Base-by-base conservation (phyloP, 2,888 invertebrate genomes). In the Dyspetes luteomarginatus region DNA sequence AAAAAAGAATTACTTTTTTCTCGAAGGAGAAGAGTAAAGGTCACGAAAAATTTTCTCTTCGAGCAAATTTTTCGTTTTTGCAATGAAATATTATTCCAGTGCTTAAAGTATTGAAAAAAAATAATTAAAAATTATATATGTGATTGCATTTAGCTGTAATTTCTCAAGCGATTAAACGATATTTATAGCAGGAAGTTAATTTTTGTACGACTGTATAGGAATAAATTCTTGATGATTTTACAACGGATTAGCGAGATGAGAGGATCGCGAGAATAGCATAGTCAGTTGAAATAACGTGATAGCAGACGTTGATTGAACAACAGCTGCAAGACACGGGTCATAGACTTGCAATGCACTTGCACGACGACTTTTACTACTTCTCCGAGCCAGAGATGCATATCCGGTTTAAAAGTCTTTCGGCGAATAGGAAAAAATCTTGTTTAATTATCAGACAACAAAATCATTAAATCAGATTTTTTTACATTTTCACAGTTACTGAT, bases 211-310 rank as follows among this genome's bases (percentile, higher is more conserved):
- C 17, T 28, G 60, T 28, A 0, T 17, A 48, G 19, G 15, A 48
- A n/a, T n/a, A 28, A 79, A 62, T 82, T 80, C 56, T 48, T 68
- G 55, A 67, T 78, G 71, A 81, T 65, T 80, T 45, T 80, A 81
- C 77, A 80, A 81, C 69, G 78, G 81, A 85, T 79, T n/a, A n/a
- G n/a, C n/a, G n/a, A 84, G 85, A 55, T 26, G n/a, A 77, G 84
- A 83, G 81, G 81, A 81, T 84, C 84, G n/a, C n/a, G 77, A 85
- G 85, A 86, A 85, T 86, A 86, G 83, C 81, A 72, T 78, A 78
- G 82, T 78, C 85, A 78, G 64, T 73, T 79, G 69, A 62, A 85
- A 85, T 85, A 78, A 82, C 85, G 68, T 67, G 85, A 85, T 85
- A 83, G 78, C 82, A 84, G 80, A 45, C 28, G 73, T 82, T 83